phyloP scores from a whole-genome alignment of 2,113 vertebrate genomes.

The Motacilla tschutschensis region DNA sequence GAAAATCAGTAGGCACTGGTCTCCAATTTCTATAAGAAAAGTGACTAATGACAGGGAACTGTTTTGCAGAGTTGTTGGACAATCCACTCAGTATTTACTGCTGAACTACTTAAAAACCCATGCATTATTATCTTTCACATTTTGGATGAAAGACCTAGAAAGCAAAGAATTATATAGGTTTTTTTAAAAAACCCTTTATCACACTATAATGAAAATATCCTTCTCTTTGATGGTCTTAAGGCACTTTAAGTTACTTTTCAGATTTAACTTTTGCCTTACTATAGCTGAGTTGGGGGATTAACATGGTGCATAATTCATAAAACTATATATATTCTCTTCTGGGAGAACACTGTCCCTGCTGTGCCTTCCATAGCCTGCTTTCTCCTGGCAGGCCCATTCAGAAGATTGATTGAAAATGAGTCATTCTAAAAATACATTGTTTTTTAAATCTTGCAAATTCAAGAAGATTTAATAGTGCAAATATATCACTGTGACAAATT shows the following conservation, averaged over 20 bases:
- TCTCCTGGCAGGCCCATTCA: neutral
- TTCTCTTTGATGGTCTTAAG: neutral
- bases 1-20: neutral
- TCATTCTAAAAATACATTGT: conserved; percentile 12
- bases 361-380: neutral
- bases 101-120: neutral
- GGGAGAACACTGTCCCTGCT: neutral
- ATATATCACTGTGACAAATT: conserved; percentile 19
- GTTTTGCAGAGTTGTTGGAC: neutral
- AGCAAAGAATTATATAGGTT: neutral
- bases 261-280: neutral
- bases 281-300: neutral
- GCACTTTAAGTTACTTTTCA: neutral
- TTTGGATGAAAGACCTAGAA: neutral
- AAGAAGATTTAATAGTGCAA: conserved; percentile 2
- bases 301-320: neutral
- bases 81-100: neutral
- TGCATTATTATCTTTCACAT: neutral
- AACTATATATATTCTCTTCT: neutral
- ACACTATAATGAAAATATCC: neutral
- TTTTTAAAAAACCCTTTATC: neutral
- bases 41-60: neutral
- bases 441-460: conserved; percentile 5
- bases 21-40: neutral
- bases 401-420: neutral